Conservation (phyloP, 2,888 invertebrate species). For the Drosophila nr. perissopoda region DNA sequence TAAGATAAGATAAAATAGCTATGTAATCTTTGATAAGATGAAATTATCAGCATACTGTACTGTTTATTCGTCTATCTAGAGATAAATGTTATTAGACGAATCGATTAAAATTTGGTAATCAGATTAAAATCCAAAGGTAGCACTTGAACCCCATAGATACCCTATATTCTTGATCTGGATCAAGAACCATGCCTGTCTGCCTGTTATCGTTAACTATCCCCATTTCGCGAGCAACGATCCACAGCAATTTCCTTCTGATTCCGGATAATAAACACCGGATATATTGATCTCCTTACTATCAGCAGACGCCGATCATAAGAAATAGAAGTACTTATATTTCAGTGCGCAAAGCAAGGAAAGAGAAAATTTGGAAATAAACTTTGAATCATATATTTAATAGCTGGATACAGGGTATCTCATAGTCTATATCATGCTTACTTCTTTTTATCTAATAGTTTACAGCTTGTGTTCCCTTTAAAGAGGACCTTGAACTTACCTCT, state of each 20-base stretch:
- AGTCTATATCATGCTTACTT: neutral
- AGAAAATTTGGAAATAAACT: neutral
- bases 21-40: neutral
- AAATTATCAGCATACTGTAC: neutral
- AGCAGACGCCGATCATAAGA: neutral
- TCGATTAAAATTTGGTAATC: neutral
- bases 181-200: neutral
- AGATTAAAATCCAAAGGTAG: no score
- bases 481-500: slow-evolving; percentile 87
- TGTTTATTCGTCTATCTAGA: neutral
- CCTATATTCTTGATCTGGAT: neutral
- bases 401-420: neutral
- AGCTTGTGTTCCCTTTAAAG: neutral
- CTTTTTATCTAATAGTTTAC: neutral
- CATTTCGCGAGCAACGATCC: neutral
- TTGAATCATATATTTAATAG: neutral
- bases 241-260: neutral
- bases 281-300: neutral
- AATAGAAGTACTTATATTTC: neutral
- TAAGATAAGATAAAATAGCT: no score
- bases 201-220: neutral
- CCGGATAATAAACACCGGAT: neutral
- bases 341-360: neutral
- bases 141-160: neutral
- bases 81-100: neutral